A percentile compares a stretch with the other conserved stretches of the same genome.
These are phyloP conservation scores for Hermaeophaga mercurialis DNA, from an alignment of 2,888 invertebrate genomes.

Conservation along the genomic window DNA sequence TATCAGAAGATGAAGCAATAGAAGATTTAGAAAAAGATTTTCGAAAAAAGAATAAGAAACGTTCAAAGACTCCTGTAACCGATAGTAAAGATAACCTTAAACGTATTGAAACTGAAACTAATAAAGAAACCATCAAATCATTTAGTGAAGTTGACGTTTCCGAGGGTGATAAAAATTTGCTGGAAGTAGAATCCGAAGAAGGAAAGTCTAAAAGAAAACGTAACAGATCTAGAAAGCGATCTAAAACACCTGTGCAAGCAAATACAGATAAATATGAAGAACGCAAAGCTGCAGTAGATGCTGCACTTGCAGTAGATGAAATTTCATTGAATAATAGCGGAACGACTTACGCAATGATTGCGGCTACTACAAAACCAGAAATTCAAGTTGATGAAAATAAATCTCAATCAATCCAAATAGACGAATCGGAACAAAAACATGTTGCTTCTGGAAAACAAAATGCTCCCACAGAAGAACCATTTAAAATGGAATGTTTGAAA, in stretches of 20 bases:
- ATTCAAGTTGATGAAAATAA: neutral
- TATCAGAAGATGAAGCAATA: neutral
- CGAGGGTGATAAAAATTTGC: too few species aligned
- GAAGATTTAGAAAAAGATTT: neutral
- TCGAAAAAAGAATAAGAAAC: neutral
- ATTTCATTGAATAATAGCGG: neutral
- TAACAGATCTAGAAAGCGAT: constrained; percentile 19
- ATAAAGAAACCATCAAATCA: too few species aligned
- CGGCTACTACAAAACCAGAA: too few species aligned
- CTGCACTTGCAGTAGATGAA: neutral
- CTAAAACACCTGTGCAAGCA: constrained; percentile 25
- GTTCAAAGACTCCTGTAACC: constrained; percentile 7
- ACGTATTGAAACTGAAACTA: too few species aligned
- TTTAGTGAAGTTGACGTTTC: too few species aligned
- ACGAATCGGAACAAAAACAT: neutral
- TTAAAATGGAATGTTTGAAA: too few species aligned
- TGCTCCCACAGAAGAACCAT: too few species aligned
- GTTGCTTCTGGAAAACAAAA: too few species aligned
- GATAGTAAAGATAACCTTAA: constrained; percentile 3
- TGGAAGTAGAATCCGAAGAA: too few species aligned
- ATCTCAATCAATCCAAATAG: neutral
- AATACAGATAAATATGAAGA: constrained; percentile 2
- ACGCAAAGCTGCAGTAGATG: neutral
- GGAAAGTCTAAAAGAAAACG: constrained; percentile 20
- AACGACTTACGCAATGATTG: neutral